Evolutionary conservation across 2,797 vertebrate species (phyloP).

Genomic region (Peromyscus attwateri): DNA sequence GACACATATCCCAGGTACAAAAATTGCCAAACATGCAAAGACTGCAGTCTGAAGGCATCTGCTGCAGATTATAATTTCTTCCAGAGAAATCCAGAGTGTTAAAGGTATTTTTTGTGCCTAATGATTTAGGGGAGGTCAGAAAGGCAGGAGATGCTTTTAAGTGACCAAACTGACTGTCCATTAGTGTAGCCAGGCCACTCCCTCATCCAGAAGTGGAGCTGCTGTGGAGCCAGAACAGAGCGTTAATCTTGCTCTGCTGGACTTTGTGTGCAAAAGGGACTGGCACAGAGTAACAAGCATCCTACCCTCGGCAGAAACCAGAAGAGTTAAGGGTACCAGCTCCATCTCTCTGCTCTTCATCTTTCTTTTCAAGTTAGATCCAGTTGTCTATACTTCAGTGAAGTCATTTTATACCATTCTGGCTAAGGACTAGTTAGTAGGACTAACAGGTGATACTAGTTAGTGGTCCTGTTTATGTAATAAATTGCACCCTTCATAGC

Average conservation of each 20-base stretch:
- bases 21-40: neutral
- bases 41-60: neutral
- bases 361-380: neutral
- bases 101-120: neutral
- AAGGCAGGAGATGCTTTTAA: neutral
- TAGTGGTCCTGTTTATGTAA: neutral
- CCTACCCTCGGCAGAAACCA: neutral
- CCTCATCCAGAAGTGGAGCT: neutral
- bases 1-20: neutral
- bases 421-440: neutral
- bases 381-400: neutral
- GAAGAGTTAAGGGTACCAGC: neutral
- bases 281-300: neutral
- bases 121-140: neutral
- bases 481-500: neutral
- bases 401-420: neutral
- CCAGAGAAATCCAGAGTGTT: neutral
- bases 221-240: neutral
- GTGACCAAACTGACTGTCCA: neutral
- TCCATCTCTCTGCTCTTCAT: neutral
- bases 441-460: neutral
- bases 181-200: neutral
- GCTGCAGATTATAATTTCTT: conserved; percentile 35
- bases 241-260: neutral
- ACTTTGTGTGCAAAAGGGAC: neutral